phyloP scores from a whole-genome alignment of 2,113 vertebrate genomes.

The Sciurus niger region DNA sequence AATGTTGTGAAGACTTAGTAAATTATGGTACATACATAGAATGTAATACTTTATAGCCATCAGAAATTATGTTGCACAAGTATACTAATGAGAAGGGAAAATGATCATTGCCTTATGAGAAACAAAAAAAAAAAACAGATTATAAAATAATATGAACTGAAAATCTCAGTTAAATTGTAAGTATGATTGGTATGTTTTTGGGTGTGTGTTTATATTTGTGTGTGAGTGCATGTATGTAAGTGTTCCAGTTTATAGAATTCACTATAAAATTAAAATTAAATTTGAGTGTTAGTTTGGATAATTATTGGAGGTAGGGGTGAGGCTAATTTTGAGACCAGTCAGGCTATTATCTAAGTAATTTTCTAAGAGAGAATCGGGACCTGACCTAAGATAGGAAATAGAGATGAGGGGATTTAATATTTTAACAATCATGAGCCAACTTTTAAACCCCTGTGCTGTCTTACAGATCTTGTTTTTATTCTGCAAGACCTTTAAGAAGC shows the following conservation, averaged over 20 bases:
- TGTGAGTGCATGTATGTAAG: neutral
- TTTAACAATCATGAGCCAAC: constrained; percentile 8
- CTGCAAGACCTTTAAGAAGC: constrained; percentile 1
- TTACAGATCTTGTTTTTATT: constrained; percentile 27
- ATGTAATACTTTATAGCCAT: neutral
- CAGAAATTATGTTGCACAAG: neutral
- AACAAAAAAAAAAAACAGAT: neutral
- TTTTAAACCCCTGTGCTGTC: neutral
- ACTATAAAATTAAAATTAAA: neutral
- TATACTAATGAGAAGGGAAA: neutral
- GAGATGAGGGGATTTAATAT: neutral
- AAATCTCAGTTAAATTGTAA: constrained; percentile 20
- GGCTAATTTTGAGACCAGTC: neutral
- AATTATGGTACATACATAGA: neutral
- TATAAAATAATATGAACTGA: constrained; percentile 19
- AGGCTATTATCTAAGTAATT: neutral
- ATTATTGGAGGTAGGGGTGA: neutral
- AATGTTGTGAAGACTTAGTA: neutral
- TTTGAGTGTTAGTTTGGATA: constrained; percentile 14
- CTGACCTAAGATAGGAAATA: neutral
- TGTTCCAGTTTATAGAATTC: neutral
- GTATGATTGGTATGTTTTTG: neutral
- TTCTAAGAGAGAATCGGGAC: neutral
- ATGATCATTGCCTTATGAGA: neutral
- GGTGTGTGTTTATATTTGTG: neutral